phyloP scores from a whole-genome alignment of 2,113 vertebrate genomes.

The Galbula dea region DNA sequence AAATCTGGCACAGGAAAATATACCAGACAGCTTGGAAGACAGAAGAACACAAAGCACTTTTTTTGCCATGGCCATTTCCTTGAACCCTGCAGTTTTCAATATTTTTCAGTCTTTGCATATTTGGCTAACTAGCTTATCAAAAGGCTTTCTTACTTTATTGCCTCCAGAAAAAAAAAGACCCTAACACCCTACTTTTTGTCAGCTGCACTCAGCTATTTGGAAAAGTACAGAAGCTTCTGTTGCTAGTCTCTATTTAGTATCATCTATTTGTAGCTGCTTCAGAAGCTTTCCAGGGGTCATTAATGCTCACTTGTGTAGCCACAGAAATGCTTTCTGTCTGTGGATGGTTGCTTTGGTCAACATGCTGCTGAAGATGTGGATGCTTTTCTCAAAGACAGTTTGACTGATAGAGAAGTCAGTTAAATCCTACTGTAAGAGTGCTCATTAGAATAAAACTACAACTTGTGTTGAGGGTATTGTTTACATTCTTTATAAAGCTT shows the following conservation, averaged over 20 bases:
- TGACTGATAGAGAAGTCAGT: neutral
- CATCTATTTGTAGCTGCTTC: neutral
- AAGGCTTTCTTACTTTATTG: neutral
- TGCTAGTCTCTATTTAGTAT: neutral
- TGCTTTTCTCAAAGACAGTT: neutral
- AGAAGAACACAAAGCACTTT: neutral
- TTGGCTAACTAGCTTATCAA: neutral
- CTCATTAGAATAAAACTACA: neutral
- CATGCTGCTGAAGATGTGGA: neutral
- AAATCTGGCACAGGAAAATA: neutral
- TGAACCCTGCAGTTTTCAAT: neutral
- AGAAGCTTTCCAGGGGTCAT: neutral
- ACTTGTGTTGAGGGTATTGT: neutral
- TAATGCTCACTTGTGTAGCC: neutral
- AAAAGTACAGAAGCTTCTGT: neutral
- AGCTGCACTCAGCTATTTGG: neutral
- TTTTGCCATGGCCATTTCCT: neutral
- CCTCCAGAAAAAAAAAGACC: neutral
- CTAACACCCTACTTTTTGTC: neutral
- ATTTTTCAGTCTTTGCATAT: neutral
- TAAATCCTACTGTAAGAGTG: neutral
- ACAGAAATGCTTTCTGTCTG: neutral
- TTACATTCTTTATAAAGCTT: neutral
- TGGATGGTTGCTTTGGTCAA: neutral
- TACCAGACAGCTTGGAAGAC: neutral